Conservation (phyloP, 1,140 invertebrate genomes). For the Pseudachorutes palmiensis region DNA sequence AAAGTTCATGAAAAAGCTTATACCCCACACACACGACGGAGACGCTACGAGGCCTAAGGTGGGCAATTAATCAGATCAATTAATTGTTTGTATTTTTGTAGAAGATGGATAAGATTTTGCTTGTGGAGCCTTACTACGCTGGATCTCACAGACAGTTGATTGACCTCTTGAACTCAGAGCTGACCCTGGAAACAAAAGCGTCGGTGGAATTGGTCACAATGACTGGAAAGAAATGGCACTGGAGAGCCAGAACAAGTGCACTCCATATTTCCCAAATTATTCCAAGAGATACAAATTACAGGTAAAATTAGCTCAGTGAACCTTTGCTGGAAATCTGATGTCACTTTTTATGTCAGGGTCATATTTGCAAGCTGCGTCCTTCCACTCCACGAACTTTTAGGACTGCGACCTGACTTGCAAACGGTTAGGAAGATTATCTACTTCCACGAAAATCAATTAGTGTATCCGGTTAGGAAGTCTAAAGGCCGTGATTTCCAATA, state of each 20-base stretch:
- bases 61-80: not conserved
- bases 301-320: constrained; percentile 2
- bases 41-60: no score
- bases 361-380: constrained; percentile 65
- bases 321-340: constrained; percentile 1
- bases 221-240: constrained; percentile 69
- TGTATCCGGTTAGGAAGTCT: constrained; percentile 59
- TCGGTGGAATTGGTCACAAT: constrained; percentile 48
- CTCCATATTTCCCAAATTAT: constrained; percentile 49
- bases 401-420: constrained; percentile 55
- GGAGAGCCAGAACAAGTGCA: constrained; percentile 60
- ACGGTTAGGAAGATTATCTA: constrained; percentile 58
- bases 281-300: constrained; percentile 8
- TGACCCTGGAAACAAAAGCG: not conserved
- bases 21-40: no score
- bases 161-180: constrained; percentile 26
- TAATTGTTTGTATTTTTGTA: not conserved
- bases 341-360: constrained; percentile 43
- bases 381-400: constrained; percentile 61
- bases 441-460: constrained; percentile 71
- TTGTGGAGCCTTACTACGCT: constrained; percentile 33
- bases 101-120: constrained; percentile 16
- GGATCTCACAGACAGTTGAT: constrained; percentile 34
- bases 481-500: constrained; percentile 67
- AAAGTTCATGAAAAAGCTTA: no score